A percentile compares a stretch with the other conserved stretches of the same genome.
phyloP scores from a whole-genome alignment of 1,140 invertebrate species.

The Nephotettix cincticeps region DNA sequence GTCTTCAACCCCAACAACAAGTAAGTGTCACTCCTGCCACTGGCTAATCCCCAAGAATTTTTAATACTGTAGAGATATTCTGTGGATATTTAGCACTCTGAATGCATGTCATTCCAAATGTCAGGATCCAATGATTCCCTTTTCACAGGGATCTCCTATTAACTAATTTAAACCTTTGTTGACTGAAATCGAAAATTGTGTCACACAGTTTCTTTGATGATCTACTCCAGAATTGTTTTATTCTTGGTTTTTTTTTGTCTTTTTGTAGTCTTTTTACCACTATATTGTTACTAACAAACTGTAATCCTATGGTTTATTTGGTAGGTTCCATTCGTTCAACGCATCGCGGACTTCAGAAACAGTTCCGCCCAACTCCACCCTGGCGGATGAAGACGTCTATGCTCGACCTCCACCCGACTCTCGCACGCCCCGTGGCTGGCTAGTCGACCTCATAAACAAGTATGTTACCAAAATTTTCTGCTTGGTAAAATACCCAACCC shows the following conservation, averaged over 20 bases:
- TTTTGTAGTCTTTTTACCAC: too few relatives aligned
- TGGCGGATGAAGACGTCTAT: conserved; percentile 75
- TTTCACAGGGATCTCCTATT: too few relatives aligned
- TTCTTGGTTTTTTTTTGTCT: too few relatives aligned
- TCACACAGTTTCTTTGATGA: too few relatives aligned
- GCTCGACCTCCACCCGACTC: conserved; percentile 76
- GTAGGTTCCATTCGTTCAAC: conserved; percentile 92
- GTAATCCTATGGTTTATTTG: conserved; percentile 16
- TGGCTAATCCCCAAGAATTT: not conserved
- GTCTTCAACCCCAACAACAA: conserved; percentile 92
- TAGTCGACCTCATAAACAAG: conserved; percentile 93
- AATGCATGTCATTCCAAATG: too few relatives aligned
- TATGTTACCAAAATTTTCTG: conserved; percentile 44
- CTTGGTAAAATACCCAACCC: conserved; percentile 8
- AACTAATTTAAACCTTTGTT: too few relatives aligned
- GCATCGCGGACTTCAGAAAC: conserved; percentile 78
- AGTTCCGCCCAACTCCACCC: conserved; percentile 60
- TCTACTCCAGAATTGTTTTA: too few relatives aligned
- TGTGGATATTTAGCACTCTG: not conserved
- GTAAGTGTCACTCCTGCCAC: conserved; percentile 53
- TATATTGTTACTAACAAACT: not conserved
- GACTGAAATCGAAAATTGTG: too few relatives aligned
- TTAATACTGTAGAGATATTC: not conserved
- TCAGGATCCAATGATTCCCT: too few relatives aligned
- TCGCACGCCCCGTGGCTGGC: conserved; percentile 82